Percentiles rank a stretch among this genome's conserved stretches.
These are phyloP conservation scores for Eriocheir sinensis DNA, from an alignment of 1,140 invertebrate species.

Conservation along the genomic window DNA sequence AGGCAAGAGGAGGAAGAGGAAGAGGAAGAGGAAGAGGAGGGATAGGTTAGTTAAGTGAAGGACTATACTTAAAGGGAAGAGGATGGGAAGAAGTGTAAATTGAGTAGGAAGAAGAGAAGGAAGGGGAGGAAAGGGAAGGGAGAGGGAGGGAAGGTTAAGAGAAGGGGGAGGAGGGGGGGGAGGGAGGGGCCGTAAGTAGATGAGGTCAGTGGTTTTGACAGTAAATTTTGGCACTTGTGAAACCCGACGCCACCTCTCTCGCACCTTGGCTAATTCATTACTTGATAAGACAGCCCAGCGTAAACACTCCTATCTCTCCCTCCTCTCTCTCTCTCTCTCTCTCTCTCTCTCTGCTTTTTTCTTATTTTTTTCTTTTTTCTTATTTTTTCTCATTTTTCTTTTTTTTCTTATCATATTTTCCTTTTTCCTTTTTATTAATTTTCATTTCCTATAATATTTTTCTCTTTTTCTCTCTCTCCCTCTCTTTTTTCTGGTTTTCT, in stretches of 20 bases:
- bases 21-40: neutral
- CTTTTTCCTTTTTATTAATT: neutral
- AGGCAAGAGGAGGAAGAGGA: slow-evolving; percentile 5
- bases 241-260: neutral
- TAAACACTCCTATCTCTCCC: neutral
- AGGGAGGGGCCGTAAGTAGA: neutral
- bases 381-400: too few relatives aligned
- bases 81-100: too few relatives aligned
- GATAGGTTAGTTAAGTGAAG: too few relatives aligned
- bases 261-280: neutral
- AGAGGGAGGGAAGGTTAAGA: neutral
- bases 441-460: neutral
- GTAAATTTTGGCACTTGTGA: neutral
- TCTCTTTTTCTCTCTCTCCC: neutral
- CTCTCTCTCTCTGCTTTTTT: neutral
- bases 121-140: too few relatives aligned
- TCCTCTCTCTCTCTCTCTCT: neutral
- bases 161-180: neutral
- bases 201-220: neutral
- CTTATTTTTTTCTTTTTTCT: neutral
- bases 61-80: too few relatives aligned
- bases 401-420: neutral
- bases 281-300: neutral
- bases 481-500: neutral
- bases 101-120: too few relatives aligned